A percentile compares a stretch with the other conserved stretches of the same genome.
phyloP scores from a whole-genome alignment of 2,888 invertebrate genomes.

The Ectobius pallidus region DNA sequence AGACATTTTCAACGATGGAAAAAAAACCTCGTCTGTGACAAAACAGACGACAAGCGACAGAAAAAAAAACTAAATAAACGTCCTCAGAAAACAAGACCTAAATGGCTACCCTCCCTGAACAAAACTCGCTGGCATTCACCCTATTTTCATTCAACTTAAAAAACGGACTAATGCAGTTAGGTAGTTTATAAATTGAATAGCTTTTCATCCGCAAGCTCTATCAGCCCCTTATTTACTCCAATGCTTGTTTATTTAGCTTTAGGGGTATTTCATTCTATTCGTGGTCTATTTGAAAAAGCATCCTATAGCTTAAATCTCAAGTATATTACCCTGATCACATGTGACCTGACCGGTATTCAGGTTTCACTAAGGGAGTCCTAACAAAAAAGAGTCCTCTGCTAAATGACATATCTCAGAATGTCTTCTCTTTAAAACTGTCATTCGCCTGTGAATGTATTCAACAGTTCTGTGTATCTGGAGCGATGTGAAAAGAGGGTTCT shows the following conservation, averaged over 20 bases:
- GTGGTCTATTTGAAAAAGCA: background rate
- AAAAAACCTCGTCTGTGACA: too few species aligned
- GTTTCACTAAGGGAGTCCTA: background rate
- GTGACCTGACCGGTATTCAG: background rate
- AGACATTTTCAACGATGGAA: too few species aligned
- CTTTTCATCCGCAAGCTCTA: conserved; percentile 8
- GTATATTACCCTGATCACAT: background rate
- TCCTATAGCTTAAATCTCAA: too few species aligned
- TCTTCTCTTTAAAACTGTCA: conserved; percentile 5
- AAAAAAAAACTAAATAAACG: too few species aligned
- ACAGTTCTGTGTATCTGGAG: too few species aligned
- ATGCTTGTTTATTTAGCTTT: conserved; percentile 28
- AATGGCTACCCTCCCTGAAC: too few species aligned
- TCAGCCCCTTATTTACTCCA: conserved; percentile 13
- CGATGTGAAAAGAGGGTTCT: too few species aligned
- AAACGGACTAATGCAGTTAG: conserved; percentile 24
- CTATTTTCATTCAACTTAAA: too few species aligned
- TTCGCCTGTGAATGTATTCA: background rate
- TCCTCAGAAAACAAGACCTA: too few species aligned
- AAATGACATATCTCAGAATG: background rate
- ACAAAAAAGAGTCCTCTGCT: background rate
- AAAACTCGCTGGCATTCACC: too few species aligned
- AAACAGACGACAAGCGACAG: too few species aligned
- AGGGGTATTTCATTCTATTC: background rate
- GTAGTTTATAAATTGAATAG: conserved; percentile 29